These are phyloP conservation scores for Nasonovia ribisnigri DNA, from an alignment of 2,888 invertebrate species.

Conservation along the genomic window DNA sequence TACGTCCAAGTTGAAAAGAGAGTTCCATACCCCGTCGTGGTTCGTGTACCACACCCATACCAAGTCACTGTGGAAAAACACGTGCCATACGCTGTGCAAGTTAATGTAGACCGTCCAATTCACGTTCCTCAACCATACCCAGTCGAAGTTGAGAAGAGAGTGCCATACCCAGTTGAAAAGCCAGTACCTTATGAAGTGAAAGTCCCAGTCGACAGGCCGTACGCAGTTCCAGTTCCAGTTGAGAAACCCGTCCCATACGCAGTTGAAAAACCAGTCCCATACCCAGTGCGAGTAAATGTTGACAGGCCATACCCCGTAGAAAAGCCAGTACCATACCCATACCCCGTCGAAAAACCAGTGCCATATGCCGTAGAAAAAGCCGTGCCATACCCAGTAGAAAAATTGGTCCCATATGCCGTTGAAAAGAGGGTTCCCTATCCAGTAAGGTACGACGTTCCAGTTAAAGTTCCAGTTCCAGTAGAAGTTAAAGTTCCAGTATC, in stretches of 20 bases:
- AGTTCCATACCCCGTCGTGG: constrained; percentile 79
- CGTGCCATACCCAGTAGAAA: constrained; percentile 76
- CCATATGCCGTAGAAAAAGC: constrained; percentile 80
- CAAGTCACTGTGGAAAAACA: constrained; percentile 74
- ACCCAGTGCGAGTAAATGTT: constrained; percentile 76
- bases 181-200: constrained; percentile 74
- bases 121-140: constrained; percentile 67
- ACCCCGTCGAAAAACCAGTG: constrained; percentile 81
- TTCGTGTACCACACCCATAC: constrained; percentile 74
- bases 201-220: constrained; percentile 74
- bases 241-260: constrained; percentile 71
- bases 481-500: constrained; percentile 72
- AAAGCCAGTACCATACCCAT: constrained; percentile 84
- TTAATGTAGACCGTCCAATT: constrained; percentile 73
- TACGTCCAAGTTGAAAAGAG: constrained; percentile 74
- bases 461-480: constrained; percentile 75
- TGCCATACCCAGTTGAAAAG: constrained; percentile 70
- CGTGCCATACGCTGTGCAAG: constrained; percentile 77
- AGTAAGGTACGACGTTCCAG: constrained; percentile 69
- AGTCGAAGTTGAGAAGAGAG: constrained; percentile 68
- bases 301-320: constrained; percentile 80
- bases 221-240: constrained; percentile 72
- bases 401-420: constrained; percentile 78
- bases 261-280: constrained; percentile 74
- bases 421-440: constrained; percentile 73